Base-by-base conservation (phyloP, 2,113 vertebrate species). In the Podiceps cristatus region DNA sequence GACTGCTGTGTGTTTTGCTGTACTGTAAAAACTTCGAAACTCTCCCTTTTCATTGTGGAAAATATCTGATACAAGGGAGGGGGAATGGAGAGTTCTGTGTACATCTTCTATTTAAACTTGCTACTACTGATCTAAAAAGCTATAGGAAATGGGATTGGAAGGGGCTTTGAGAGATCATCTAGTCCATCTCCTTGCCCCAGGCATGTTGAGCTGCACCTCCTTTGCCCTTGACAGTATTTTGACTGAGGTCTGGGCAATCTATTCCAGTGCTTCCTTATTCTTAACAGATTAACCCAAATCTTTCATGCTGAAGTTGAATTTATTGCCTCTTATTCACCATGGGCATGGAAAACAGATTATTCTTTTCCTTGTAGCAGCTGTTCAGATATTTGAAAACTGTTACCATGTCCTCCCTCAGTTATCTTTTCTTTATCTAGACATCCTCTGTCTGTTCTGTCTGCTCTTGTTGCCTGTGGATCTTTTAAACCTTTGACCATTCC, bases 231-330 rank as follows among this genome's bases (percentile, higher is more conserved):
- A 75, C 49, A 84, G 40, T 74, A 90, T 93, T 91, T 84, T 87
- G 47, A 53, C 66, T 52, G 78, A 84, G 60, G 45, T 93, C 37
- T 74, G 40, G n/a, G 64, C 72, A 71, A 77, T 63, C 75, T 71
- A 78, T 94, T 95, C 84, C 44, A 56, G 29, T 12, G 14, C 64
- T 93, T 96, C 66, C 66, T 24, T 87, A 7, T 85, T 96, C 91
- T 95, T 87, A 91, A 89, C 64, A 94, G 87, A 94, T 94, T 85
- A 93, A 69, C 37, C 29, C 53, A 64, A 82, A 82, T 93, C 69
- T 94, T 93, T 74, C 69, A 64, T 45, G 56, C 77, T 94, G 77
- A 82, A 90, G 69, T 78, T 91, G 78, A 82, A 93, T 58, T 79
- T 89, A 75, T 68, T 87, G 52, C 69, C 29, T 95, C 33, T 93